phyloP scores from a whole-genome alignment of 2,888 invertebrate species.

The Campopleginae sp. region DNA sequence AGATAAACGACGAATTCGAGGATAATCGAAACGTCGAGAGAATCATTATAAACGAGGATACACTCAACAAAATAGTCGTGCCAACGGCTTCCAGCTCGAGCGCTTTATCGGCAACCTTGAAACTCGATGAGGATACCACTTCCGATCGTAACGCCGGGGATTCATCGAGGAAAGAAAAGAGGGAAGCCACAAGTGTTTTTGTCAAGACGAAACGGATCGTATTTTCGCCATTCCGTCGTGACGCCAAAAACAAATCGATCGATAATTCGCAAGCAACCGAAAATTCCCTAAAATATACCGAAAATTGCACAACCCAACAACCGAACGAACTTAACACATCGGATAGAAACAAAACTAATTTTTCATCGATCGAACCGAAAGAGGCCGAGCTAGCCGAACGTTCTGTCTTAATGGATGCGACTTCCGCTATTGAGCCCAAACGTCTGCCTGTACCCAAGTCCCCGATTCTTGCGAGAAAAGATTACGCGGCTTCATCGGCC shows the following conservation, averaged over 20 bases:
- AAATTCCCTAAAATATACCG: not conserved
- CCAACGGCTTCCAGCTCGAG: constrained; percentile 73
- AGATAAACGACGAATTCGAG: constrained; percentile 48
- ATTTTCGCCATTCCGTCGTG: constrained; percentile 89
- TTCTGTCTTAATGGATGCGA: not conserved
- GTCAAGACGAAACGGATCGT: constrained; percentile 93
- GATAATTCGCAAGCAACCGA: not conserved
- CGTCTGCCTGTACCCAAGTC: constrained; percentile 87
- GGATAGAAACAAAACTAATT: constrained; percentile 5
- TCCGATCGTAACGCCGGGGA: constrained; percentile 55
- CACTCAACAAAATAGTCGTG: constrained; percentile 79
- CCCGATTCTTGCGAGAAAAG: constrained; percentile 84
- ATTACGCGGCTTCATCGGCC: constrained; percentile 83
- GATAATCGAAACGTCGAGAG: constrained; percentile 73
- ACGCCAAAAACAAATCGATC: constrained; percentile 29
- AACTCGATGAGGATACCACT: constrained; percentile 57
- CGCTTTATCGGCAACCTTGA: constrained; percentile 48
- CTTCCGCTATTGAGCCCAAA: constrained; percentile 53
- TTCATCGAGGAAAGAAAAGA: constrained; percentile 66
- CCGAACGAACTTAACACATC: constrained; percentile 61
- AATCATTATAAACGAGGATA: constrained; percentile 77
- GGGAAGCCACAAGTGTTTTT: constrained; percentile 87
- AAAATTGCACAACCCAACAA: constrained; percentile 31
- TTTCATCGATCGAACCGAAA: not conserved
- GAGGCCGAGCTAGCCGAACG: not conserved